Conservation (phyloP, 2,113 vertebrate genomes). For the Lophura nycthemera region DNA sequence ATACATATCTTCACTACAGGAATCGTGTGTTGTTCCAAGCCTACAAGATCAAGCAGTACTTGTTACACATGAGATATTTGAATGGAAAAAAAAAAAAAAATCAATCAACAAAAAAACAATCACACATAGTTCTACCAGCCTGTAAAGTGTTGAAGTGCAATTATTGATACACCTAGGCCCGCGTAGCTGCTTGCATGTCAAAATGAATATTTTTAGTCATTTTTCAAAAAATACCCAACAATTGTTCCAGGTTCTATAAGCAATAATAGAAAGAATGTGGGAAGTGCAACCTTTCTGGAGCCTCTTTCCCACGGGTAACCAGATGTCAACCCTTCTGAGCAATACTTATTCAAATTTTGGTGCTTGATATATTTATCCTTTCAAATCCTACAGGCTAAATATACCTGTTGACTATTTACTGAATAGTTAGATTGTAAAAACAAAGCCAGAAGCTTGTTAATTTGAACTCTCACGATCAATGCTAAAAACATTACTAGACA, state of each 20-base stretch:
- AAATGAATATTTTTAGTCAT: background rate
- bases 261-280: slow-evolving; percentile 36
- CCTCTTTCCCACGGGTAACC: background rate
- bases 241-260: slow-evolving; percentile 1
- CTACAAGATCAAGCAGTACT: slow-evolving; percentile 70
- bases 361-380: slow-evolving; percentile 6
- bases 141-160: background rate
- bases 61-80: background rate
- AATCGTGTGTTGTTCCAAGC: slow-evolving; percentile 90
- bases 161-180: slow-evolving; percentile 2
- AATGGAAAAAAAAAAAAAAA: background rate
- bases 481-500: background rate
- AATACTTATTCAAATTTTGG: background rate
- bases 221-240: background rate
- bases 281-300: slow-evolving; percentile 29
- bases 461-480: background rate
- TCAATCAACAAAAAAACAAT: background rate
- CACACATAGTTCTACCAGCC: background rate
- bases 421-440: background rate
- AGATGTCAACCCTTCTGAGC: slow-evolving; percentile 1
- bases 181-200: background rate
- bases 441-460: background rate
- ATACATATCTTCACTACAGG: slow-evolving; percentile 92
- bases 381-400: background rate
- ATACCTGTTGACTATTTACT: background rate